Evolutionary conservation across 2,888 invertebrate species (phyloP).

Genomic region (Folsomia manolachei): DNA sequence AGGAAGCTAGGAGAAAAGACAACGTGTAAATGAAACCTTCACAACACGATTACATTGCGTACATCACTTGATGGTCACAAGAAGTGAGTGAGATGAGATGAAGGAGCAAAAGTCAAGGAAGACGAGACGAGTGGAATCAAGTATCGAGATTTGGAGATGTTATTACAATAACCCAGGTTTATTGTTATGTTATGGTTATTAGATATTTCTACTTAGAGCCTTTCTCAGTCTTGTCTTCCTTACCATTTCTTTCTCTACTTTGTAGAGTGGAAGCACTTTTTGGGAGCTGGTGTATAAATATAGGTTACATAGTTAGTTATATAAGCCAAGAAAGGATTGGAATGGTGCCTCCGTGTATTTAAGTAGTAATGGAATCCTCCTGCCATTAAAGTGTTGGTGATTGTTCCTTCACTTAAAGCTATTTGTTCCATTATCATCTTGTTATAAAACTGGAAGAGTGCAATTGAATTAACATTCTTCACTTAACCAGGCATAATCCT

Average conservation of each 20-base stretch:
- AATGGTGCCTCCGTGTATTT: too few relatives aligned
- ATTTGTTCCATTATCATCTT: slow-evolving; percentile 19
- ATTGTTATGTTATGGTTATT: slow-evolving; percentile 24
- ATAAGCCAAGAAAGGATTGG: background rate
- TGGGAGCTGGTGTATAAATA: too few relatives aligned
- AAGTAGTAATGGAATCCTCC: background rate
- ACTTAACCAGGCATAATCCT: too few relatives aligned
- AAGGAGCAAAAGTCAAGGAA: slow-evolving; percentile 2
- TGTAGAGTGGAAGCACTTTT: background rate
- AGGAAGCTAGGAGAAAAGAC: background rate
- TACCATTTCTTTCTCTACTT: background rate
- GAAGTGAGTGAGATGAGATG: background rate
- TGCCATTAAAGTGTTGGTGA: background rate
- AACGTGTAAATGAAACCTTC: background rate
- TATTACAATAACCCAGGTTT: slow-evolving; percentile 22
- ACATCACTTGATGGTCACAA: too few relatives aligned
- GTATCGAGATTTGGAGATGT: slow-evolving; percentile 12
- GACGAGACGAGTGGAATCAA: slow-evolving; percentile 4
- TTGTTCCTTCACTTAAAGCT: slow-evolving; percentile 5
- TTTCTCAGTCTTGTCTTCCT: background rate
- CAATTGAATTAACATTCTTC: slow-evolving; percentile 22
- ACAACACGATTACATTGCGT: background rate
- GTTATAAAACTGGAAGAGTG: slow-evolving; percentile 16
- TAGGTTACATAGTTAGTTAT: too few relatives aligned
- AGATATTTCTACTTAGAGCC: background rate